A percentile compares a stretch with the other conserved stretches of the same genome.
These are phyloP conservation scores for Corythaixoides concolor DNA, from an alignment of 2,113 vertebrate species.

Conservation along the genomic window DNA sequence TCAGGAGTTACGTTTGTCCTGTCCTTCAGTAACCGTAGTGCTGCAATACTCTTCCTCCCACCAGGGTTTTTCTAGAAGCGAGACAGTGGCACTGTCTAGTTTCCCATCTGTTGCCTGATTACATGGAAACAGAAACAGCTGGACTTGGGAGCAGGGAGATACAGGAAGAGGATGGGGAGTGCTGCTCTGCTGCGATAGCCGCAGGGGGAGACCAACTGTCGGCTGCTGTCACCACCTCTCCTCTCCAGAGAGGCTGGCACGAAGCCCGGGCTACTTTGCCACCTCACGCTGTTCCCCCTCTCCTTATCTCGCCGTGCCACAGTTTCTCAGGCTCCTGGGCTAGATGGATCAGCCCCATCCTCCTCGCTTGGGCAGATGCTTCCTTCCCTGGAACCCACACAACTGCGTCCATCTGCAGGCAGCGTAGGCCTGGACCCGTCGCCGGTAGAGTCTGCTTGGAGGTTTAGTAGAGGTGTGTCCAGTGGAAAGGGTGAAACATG, in stretches of 20 bases:
- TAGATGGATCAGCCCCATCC: neutral
- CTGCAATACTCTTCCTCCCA: neutral
- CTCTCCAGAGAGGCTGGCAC: neutral
- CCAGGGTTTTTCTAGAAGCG: neutral
- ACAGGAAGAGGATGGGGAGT: neutral
- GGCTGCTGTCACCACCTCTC: neutral
- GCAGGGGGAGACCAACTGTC: neutral
- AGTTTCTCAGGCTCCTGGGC: neutral
- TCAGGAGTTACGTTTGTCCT: neutral
- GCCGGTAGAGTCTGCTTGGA: neutral
- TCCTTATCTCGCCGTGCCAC: neutral
- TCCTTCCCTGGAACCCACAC: neutral
- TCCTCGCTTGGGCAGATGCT: neutral
- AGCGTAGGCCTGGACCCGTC: accelerated
- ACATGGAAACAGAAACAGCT: neutral
- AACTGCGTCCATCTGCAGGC: neutral
- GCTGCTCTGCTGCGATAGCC: neutral
- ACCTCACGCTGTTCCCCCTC: neutral
- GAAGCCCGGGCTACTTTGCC: neutral
- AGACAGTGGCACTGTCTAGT: neutral
- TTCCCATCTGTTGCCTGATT: neutral
- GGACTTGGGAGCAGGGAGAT: neutral
- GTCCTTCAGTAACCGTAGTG: neutral
- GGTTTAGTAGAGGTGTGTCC: accelerated
- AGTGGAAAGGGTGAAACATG: neutral